Base-by-base conservation (phyloP, 1,140 invertebrate species). In the Danaus plexippus region DNA sequence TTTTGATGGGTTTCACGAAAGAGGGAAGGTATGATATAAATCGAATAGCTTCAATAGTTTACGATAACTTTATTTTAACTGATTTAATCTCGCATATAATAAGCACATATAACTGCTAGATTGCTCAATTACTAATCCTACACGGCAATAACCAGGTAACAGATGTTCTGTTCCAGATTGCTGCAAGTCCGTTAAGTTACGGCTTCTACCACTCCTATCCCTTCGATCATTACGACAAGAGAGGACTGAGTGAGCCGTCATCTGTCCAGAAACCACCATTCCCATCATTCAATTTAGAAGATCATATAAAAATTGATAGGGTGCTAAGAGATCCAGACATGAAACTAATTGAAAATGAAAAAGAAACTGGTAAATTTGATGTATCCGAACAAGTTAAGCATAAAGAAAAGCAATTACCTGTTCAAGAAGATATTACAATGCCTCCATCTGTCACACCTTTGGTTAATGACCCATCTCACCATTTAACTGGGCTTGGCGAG, bases 121-220 rank as follows among this genome's bases (percentile, higher is more conserved):
- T 18, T 61, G 73, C 76, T 80, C 78, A 13, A 47, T 59, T 73
- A 75, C 60, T 76, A 75, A 77, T 67, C 47, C 56, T 11, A 51
- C 64, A 63, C 45, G 51, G 61, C 52, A 69, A 69, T 86, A 80
- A 86, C 69, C 71, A 47, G 67, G 80, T 81, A 84, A 84, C 68
- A 88, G 85, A 71, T 77, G 69, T 88, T 88, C 74, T 88, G 85
- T 87, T 88, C 85, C 73, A 88, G 87, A 83, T 87, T 70, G 76
- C 81, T 88, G 63, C 82, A 78, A 85, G 71, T 87, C 87, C 87
- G 85, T 43, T 88, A 61, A 87, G 73, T 67, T 88, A 88, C 61
- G 85, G 85, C 1, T 80, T 87, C 56, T 88, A 88, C 62, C 77
- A 81, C 50, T 64, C 73, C 1, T 81, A 80, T 4, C 73, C 79